phyloP scores from a whole-genome alignment of 1,140 invertebrate species.

The Rhopalosiphum maidis region DNA sequence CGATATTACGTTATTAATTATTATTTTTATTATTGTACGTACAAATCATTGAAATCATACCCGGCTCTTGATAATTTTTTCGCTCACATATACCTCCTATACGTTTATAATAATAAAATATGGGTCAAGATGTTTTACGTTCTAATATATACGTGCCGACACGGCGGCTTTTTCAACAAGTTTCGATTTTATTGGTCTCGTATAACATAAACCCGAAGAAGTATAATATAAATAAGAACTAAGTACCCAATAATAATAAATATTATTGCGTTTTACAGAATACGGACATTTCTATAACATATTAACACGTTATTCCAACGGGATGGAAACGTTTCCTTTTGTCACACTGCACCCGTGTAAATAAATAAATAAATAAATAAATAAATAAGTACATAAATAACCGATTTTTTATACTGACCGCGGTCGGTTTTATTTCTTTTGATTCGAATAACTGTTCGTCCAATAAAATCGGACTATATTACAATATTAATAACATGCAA shows the following conservation, averaged over 20 bases:
- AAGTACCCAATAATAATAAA: too few species aligned
- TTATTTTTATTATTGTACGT: too few species aligned
- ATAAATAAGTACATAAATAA: neutral
- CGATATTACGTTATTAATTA: too few species aligned
- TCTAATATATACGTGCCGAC: neutral
- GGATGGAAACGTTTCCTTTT: neutral
- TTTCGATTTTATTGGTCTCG: neutral
- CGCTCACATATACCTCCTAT: too few species aligned
- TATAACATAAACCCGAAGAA: too few species aligned
- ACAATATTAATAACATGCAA: neutral
- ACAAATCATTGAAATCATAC: too few species aligned
- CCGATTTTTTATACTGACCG: neutral
- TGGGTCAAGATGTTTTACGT: neutral
- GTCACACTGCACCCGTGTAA: neutral
- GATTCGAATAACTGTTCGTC: neutral
- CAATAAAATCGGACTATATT: neutral
- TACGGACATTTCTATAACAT: neutral
- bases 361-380: constrained; percentile 16
- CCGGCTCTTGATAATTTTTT: too few species aligned
- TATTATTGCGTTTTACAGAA: too few species aligned
- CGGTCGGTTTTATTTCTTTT: neutral
- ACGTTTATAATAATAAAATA: neutral
- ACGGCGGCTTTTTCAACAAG: neutral
- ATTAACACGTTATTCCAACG: neutral
- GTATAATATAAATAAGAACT: too few species aligned